Evolutionary conservation across 2,113 vertebrate species (phyloP).

Genomic region (Nycticorax nycticorax): DNA sequence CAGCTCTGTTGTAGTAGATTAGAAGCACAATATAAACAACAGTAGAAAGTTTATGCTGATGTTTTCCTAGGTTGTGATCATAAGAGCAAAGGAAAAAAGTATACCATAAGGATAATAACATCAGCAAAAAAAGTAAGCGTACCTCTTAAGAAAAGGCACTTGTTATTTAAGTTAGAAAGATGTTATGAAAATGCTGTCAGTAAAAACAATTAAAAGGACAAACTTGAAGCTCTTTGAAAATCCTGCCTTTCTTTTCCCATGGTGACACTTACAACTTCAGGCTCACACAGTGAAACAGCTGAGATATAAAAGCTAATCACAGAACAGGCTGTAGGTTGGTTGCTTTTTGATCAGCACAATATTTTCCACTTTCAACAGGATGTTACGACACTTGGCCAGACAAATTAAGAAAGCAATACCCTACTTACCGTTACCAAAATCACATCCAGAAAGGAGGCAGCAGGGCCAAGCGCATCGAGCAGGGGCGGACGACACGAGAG

Average conservation of each 20-base stretch:
- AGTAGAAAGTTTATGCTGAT: neutral
- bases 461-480: accelerated
- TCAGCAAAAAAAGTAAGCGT: neutral
- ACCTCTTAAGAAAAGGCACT: neutral
- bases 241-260: neutral
- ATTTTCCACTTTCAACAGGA: neutral
- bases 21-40: slow-evolving; percentile 2
- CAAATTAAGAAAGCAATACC: neutral
- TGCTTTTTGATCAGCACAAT: neutral
- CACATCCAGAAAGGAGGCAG: neutral
- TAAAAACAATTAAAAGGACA: neutral
- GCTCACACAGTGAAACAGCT: neutral
- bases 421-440: neutral
- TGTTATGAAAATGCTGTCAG: neutral
- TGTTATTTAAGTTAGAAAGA: neutral
- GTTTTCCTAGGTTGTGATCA: neutral
- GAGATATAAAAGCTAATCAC: neutral
- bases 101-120: neutral
- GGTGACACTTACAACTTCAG: neutral
- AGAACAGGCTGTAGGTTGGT: neutral
- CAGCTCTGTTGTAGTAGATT: neutral
- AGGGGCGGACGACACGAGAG: accelerated
- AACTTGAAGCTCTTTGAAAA: neutral
- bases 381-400: neutral
- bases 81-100: neutral